Base-by-base conservation (phyloP, 2,888 invertebrate genomes). In the Smittia aterrima region DNA sequence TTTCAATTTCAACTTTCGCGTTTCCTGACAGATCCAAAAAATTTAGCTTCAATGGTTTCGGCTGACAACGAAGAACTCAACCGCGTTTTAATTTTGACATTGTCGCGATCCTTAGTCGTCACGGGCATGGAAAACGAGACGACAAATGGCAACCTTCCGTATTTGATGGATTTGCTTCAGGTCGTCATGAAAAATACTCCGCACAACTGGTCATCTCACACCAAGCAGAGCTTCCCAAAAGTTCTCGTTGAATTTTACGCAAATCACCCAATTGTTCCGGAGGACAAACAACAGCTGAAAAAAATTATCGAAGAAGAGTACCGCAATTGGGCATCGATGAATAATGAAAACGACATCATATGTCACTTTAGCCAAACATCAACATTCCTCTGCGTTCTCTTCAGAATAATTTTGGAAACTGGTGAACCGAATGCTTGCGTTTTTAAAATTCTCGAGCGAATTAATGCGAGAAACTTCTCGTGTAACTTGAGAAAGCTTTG, bases 321-420 rank as follows among this genome's bases (percentile, higher is more conserved):
- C 80, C 87, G 96, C 76, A 97, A 96, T 81, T 97, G 96, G 96
- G 92, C 92, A 58, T 93, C 95, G 0, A 97, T 98, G 96, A 94
- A 92, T 58, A 97, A 96, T 82, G 97, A 98, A 81, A 95, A 95
- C 81, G 97, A 97, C 80, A 92, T 95, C 68, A 92, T 95, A 78
- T 91, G 95, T 0, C 97, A 98, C 82, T 98, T 98, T 81, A 95
- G 96, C 0, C 92, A 94, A 18, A 92, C 93, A n/a, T 91, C 93
- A 0, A 83, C 97, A 20, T 98, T 98, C 81, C 85, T 97, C 0
- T 98, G 97, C 80, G 86, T 98, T 25, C 84, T 98, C 1, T 98
- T 96, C 91, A 97, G 97, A 83, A 96, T 96, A 90, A 90, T 97
- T 77, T 87, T 96, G 78, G 97, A 98, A 81, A 95, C 95, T 0